These are phyloP conservation scores for Diuraphis noxia DNA, from an alignment of 1,140 invertebrate genomes.

Conservation along the genomic window DNA sequence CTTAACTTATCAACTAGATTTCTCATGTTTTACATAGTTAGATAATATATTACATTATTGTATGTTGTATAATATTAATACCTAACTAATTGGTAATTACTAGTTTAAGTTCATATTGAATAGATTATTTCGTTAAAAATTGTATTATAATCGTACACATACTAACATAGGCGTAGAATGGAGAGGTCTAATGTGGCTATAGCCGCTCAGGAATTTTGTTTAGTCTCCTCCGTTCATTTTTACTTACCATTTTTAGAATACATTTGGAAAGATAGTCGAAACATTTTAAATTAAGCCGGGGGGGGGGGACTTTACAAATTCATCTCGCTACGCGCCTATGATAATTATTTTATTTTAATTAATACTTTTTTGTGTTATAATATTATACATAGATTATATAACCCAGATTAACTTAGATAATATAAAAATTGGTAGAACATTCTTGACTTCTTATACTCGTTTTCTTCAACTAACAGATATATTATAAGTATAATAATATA, in stretches of 20 bases:
- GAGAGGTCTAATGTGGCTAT: no score
- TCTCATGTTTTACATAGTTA: background rate
- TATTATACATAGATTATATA: background rate
- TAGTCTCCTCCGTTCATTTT: no score
- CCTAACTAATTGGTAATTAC: background rate
- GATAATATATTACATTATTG: background rate
- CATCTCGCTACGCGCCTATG: no score
- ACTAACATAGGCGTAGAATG: no score
- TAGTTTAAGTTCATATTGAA: background rate
- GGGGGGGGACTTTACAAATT: no score
- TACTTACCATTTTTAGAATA: no score
- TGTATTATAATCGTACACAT: background rate
- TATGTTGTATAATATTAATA: background rate
- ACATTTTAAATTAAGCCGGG: no score
- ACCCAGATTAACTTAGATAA: background rate
- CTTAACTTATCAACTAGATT: background rate
- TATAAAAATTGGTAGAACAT: background rate
- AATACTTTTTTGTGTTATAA: background rate
- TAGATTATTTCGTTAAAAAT: no score
- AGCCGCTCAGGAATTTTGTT: no score
- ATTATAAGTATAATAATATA: background rate
- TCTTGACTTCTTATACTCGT: no score
- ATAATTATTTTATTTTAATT: background rate
- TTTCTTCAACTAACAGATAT: background rate
- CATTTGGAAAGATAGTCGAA: no score